phyloP scores from a whole-genome alignment of 2,113 vertebrate genomes.

The Mesembrinibis cayennensis region DNA sequence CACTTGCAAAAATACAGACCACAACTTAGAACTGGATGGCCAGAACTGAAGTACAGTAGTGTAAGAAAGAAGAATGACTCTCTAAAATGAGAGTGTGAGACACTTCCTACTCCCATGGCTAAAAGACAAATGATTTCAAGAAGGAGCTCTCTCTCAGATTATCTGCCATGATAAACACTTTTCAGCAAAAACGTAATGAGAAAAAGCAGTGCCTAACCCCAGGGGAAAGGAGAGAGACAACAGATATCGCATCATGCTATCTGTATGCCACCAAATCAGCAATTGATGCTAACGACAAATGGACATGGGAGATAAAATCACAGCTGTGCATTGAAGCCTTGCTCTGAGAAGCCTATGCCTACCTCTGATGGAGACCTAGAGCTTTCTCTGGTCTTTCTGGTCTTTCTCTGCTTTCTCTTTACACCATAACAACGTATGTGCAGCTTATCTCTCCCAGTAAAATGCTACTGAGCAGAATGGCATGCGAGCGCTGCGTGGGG shows the following conservation, averaged over 20 bases:
- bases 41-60: not conserved
- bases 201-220: conserved; percentile 37
- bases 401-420: not conserved
- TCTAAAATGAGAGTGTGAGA: not conserved
- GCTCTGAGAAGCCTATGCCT: not conserved
- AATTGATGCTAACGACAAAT: conserved; percentile 18
- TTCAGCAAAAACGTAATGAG: conserved; percentile 56
- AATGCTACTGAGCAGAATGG: not conserved
- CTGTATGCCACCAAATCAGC: not conserved
- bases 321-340: not conserved
- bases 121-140: conserved; percentile 53
- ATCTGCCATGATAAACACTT: conserved; percentile 44
- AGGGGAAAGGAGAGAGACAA: not conserved
- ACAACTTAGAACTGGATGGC: not conserved
- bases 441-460: not conserved
- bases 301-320: conserved; percentile 19
- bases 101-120: not conserved
- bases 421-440: not conserved
- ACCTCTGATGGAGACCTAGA: not conserved
- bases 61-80: not conserved
- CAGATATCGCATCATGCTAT: conserved; percentile 7
- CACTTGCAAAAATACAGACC: not conserved
- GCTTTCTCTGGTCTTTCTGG: too few relatives aligned
- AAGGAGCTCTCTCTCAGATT: conserved; percentile 41
- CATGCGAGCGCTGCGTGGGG: not conserved